These are phyloP conservation scores for Theodoxus fluviatilis DNA, from an alignment of 2,888 invertebrate species.

Conservation along the genomic window DNA sequence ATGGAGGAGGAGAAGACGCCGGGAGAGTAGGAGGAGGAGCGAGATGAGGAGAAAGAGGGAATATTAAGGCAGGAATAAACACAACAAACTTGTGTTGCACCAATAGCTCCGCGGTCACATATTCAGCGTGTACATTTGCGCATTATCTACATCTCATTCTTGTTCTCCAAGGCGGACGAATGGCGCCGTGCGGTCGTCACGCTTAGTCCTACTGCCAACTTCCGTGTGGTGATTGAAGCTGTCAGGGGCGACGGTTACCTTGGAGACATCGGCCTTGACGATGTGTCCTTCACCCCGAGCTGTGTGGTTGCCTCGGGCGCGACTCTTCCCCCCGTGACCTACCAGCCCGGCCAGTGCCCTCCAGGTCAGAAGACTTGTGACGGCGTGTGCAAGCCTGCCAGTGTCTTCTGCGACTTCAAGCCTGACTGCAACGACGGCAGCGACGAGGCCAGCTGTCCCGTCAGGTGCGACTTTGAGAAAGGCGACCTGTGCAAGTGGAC, in stretches of 20 bases:
- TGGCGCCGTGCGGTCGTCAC: conserved; percentile 50
- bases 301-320: conserved; percentile 40
- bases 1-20: too few species aligned
- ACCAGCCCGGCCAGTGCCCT: conserved; percentile 40
- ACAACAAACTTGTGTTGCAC: too few species aligned
- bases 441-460: conserved; percentile 52
- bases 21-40: too few species aligned
- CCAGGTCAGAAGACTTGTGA: conserved; percentile 31
- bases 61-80: too few species aligned
- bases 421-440: conserved; percentile 49
- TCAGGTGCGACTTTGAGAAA: conserved; percentile 56
- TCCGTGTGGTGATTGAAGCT: conserved; percentile 55
- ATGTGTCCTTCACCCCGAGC: conserved; percentile 51
- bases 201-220: conserved; percentile 40
- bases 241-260: conserved; percentile 45
- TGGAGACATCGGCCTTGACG: conserved; percentile 57
- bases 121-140: too few species aligned
- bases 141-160: too few species aligned
- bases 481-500: conserved; percentile 49
- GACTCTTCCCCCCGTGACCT: conserved; percentile 38
- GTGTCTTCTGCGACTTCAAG: conserved; percentile 50
- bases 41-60: too few species aligned
- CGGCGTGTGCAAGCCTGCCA: conserved; percentile 40
- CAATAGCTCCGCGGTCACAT: too few species aligned
- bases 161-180: too few species aligned